Evolutionary conservation across 1,140 invertebrate genomes (phyloP).

Genomic region (Drosophila nasuta): DNA sequence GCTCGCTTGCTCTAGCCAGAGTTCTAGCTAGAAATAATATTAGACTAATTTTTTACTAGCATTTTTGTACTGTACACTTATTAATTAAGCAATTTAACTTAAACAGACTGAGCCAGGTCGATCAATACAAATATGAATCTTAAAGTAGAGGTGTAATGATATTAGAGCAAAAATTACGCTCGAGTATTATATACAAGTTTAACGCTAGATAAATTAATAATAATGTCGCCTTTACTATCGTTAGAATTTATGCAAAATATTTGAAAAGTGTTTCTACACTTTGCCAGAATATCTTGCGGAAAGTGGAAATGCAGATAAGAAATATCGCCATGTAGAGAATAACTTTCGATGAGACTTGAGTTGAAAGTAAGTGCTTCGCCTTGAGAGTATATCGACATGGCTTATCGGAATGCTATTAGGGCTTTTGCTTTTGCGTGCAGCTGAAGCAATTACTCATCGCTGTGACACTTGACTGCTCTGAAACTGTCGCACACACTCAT

Average conservation of each 20-base stretch:
- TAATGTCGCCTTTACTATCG: no score
- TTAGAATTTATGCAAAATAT: not conserved
- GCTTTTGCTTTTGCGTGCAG: slow-evolving; percentile 38
- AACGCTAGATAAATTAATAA: no score
- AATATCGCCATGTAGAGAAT: not conserved
- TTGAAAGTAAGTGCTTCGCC: slow-evolving; percentile 22
- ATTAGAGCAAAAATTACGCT: no score
- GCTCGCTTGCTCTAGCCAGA: not conserved
- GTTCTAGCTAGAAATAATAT: not conserved
- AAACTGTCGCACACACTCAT: slow-evolving; percentile 22
- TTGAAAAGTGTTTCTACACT: not conserved
- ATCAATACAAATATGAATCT: no score
- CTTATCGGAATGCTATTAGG: slow-evolving; percentile 67
- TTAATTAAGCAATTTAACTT: no score
- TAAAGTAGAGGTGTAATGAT: no score
- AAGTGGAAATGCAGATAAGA: slow-evolving; percentile 17
- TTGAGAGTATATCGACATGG: slow-evolving; percentile 22
- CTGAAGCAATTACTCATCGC: slow-evolving; percentile 61
- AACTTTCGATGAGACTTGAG: slow-evolving; percentile 7
- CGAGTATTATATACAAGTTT: no score
- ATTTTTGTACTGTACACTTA: not conserved
- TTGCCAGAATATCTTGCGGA: slow-evolving; percentile 2
- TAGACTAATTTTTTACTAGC: not conserved
- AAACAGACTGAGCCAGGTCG: no score
- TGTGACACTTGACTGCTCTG: slow-evolving; percentile 45